Conservation (phyloP, 2,888 invertebrate species). For the Callimorpha dominula region DNA sequence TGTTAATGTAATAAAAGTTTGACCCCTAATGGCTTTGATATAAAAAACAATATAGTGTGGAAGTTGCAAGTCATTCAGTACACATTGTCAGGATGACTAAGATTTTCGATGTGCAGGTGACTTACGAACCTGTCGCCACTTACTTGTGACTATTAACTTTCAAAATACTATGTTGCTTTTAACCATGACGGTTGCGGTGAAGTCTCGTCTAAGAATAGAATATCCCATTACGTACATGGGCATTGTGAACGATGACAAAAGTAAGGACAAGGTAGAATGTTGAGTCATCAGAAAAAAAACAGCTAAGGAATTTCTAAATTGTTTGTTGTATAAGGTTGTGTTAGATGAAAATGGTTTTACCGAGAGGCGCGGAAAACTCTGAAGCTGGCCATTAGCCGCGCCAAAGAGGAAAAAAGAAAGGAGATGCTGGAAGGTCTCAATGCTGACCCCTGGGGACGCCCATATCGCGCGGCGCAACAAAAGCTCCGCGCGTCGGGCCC, state of each 20-base stretch:
- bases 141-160: conserved; percentile 21
- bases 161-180: conserved; percentile 26
- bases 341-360: background rate
- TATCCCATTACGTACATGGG: conserved; percentile 5
- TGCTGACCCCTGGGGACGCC: no score
- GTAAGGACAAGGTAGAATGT: background rate
- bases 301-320: conserved; percentile 5
- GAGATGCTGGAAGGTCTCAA: no score
- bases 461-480: no score
- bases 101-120: conserved; percentile 7
- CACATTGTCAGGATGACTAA: conserved; percentile 12
- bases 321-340: conserved; percentile 4
- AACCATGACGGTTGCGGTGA: conserved; percentile 12
- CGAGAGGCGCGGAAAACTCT: no score
- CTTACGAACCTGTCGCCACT: conserved; percentile 20
- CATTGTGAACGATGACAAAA: conserved; percentile 13
- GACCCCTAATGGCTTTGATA: background rate
- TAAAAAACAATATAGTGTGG: background rate
- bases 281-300: conserved; percentile 8
- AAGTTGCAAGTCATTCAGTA: conserved; percentile 15
- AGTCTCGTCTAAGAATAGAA: conserved; percentile 12
- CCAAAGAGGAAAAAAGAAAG: no score
- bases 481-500: no score
- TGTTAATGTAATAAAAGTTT: no score
- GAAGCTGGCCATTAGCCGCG: no score